Base-by-base conservation (phyloP, 2,113 vertebrate genomes). In the Columbina picui region DNA sequence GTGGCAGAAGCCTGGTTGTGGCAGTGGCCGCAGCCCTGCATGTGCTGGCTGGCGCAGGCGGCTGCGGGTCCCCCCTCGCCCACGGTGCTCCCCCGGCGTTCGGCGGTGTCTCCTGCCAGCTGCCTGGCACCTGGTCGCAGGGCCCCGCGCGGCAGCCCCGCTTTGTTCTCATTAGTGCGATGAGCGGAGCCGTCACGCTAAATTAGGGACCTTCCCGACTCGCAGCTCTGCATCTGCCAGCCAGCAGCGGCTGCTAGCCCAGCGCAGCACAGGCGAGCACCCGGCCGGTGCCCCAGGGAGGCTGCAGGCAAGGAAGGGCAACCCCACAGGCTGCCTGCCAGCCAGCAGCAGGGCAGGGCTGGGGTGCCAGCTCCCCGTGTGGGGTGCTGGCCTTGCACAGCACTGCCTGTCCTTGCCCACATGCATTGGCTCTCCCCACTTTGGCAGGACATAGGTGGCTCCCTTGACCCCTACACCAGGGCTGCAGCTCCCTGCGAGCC, bases 111-210 rank as follows among this genome's bases (percentile, higher is more conserved):
- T 75, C 60, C 61, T 1, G 0, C 20, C 68, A 25, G 87, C 82
- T 68, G 76, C 69, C 57, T 14, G 83, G 56, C 77, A 55, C 79
- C 73, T 64, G 88, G 73, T 47, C 14, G 2, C 70, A 20, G 30
- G 17, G 73, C 45, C 36, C 76, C 1, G 5, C 2, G 30, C 6
- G 11, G 65, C 89, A 89, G 74, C 60, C 49, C 60, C 15, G 6
- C 91, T 96, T 96, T 91, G 70, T 90, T 84, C 75, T 96, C 94
- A 67, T 96, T 85, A 92, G 69, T 34, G 38, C 2, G 1, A 65
- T 22, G 67, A 81, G 71, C 2, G 2, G 77, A 76, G 77, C 61
- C 3, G 10, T 89, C 93, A 83, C 2, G 30, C 49, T 49, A n/a
- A 83, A 73, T 94, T 94, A 93, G 81, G 57, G 89, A 94, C 69